Percentiles rank a stretch among this genome's conserved stretches.
Evolutionary conservation across 2,888 invertebrate species (phyloP).

Genomic region (Dorcus hopei): DNA sequence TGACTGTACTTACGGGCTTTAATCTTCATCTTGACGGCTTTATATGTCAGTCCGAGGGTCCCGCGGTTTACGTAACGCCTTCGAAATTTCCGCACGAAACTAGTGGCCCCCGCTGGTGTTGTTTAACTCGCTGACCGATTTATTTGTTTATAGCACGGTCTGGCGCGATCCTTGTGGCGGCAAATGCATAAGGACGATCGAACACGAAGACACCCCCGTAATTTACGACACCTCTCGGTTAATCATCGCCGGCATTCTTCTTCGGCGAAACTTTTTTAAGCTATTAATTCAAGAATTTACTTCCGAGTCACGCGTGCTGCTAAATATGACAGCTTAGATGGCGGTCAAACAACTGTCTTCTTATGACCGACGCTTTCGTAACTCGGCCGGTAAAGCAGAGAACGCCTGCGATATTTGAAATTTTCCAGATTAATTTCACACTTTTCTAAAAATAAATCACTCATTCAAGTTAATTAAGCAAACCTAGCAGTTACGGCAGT

Average conservation of each 20-base stretch:
- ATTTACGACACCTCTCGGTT: slow-evolving; percentile 1
- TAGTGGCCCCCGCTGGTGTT: slow-evolving; percentile 9
- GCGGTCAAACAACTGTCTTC: slow-evolving; percentile 28
- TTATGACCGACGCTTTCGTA: slow-evolving; percentile 15
- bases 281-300: slow-evolving; percentile 23
- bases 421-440: neutral
- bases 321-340: slow-evolving; percentile 27
- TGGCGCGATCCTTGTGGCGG: slow-evolving; percentile 7
- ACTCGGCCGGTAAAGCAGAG: slow-evolving; percentile 10
- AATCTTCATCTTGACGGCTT: slow-evolving; percentile 26
- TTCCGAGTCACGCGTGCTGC: slow-evolving; percentile 25
- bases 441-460: no score
- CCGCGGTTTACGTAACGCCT: slow-evolving; percentile 19
- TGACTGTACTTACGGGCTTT: slow-evolving; percentile 24
- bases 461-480: no score
- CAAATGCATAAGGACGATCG: neutral
- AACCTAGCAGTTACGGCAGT: no score
- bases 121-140: slow-evolving; percentile 13
- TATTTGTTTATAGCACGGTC: slow-evolving; percentile 20
- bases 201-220: neutral
- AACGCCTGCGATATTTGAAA: neutral
- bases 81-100: slow-evolving; percentile 5
- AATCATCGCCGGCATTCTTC: slow-evolving; percentile 7
- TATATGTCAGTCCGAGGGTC: slow-evolving; percentile 16
- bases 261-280: slow-evolving; percentile 12